Evolutionary conservation across 2,888 invertebrate genomes (phyloP).

Genomic region (Anthrax anthrax): DNA sequence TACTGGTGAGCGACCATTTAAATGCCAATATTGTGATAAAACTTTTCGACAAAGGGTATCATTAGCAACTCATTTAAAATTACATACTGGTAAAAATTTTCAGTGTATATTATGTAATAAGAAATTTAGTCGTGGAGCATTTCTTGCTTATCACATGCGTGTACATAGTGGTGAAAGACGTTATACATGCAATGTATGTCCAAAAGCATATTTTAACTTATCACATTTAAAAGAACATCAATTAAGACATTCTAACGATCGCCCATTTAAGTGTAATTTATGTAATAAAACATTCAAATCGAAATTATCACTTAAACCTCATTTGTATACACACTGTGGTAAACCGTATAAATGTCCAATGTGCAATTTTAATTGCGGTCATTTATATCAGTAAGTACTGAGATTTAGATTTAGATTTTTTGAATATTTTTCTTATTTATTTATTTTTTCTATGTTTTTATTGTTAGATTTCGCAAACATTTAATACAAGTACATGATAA

Average conservation of each 20-base stretch:
- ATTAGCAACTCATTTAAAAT: slow-evolving; percentile 2
- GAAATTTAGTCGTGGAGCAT: slow-evolving; percentile 3
- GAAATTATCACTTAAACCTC: not conserved
- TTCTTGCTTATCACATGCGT: slow-evolving; percentile 5
- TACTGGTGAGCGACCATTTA: slow-evolving; percentile 3
- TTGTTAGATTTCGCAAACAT: slow-evolving; percentile 1
- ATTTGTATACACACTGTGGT: slow-evolving; percentile 1
- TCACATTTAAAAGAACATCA: slow-evolving; percentile 2
- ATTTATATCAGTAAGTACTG: not conserved
- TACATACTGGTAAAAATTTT: slow-evolving; percentile 6
- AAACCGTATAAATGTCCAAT: slow-evolving; percentile 2
- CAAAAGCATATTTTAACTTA: slow-evolving; percentile 1
- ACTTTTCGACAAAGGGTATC: slow-evolving; percentile 1
- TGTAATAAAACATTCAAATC: slow-evolving; percentile 1
- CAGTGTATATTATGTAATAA: slow-evolving; percentile 7
- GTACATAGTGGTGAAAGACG: slow-evolving; percentile 4
- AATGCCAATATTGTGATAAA: slow-evolving; percentile 2
- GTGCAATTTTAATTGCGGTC: not conserved
- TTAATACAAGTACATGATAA: not conserved
- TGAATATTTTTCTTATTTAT: no score
- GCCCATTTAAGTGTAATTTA: slow-evolving; percentile 1
- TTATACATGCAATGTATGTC: slow-evolving; percentile 1
- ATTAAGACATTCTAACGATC: not conserved
- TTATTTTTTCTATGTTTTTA: no score
- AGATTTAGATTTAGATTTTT: no score